Base-by-base conservation (phyloP, 2,888 invertebrate genomes). In the Eilema griseolum region DNA sequence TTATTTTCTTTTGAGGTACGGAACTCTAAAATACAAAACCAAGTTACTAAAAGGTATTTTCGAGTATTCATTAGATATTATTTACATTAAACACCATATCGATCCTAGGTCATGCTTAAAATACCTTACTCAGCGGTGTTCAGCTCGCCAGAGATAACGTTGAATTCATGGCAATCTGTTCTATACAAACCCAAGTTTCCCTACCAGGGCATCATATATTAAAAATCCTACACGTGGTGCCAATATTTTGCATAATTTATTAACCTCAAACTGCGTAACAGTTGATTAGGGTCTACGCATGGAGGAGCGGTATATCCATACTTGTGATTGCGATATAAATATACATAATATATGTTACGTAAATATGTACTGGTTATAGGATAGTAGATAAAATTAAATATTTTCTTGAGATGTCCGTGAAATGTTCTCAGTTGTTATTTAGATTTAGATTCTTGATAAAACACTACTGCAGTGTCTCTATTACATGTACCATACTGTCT, bases 241-340 rank as follows among this genome's bases (percentile, higher is more conserved):
- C 46, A 7, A 46, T 26, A 46, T 61, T 61, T 61, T 61, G 33
- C 23, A 37, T 61, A 61, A 14, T 61, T 61, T 61, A 61, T 61
- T 61, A 37, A 46, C 20, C 46, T 46, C 20, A 61, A 23, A 33
- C 37, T 61, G 33, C 33, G 23, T 61, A 24, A 61, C 23, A 59
- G 33, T 61, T 61, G 61, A 37, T 37, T 33, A 61, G 61, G 33
- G 61, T 37, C 23, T 12, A n/a, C 23, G 23, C 61, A 37, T 37
- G 33, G 23, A 7, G 33, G 3, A 61, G 33, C 23, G 23, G 33
- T n/a, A 33, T 10, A 11, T 33, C 31, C n/a, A 23, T 23, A 61
- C 23, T 31, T 31, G 11, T 31, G 10, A 31, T 61, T 31, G 41
- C 28, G n/a, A 31, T 31, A 11, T 28, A 28, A 2, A 20, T 20